Conservation (phyloP, 1,140 invertebrate species). For the Eubasilissa regina region DNA sequence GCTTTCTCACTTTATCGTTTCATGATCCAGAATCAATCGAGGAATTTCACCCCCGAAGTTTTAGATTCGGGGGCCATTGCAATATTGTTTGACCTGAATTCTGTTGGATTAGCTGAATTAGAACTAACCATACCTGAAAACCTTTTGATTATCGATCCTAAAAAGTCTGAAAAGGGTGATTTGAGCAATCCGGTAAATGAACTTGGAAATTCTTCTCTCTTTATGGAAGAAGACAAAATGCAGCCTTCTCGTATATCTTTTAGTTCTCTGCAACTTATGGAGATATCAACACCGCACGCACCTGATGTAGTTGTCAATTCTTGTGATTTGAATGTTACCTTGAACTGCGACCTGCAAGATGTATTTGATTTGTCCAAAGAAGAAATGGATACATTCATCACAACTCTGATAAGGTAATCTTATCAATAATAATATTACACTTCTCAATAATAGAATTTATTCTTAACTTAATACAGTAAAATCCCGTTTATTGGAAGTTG, state of each 20-base stretch:
- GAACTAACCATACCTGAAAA: conserved; percentile 42
- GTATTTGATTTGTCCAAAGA: not conserved
- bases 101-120: conserved; percentile 11
- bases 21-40: conserved; percentile 7
- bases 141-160: conserved; percentile 35
- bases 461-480: not conserved
- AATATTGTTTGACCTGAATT: conserved; percentile 45
- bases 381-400: conserved; percentile 10
- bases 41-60: not conserved
- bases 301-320: conserved; percentile 33
- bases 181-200: not conserved
- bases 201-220: conserved; percentile 8
- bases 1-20: conserved; percentile 7
- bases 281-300: not conserved
- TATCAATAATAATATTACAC: not conserved
- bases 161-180: conserved; percentile 14
- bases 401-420: conserved; percentile 20
- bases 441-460: not conserved
- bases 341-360: conserved; percentile 2
- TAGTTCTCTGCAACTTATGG: conserved; percentile 22
- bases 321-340: conserved; percentile 16
- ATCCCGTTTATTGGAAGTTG: too few relatives aligned
- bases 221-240: conserved; percentile 26
- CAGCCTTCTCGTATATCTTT: conserved; percentile 28
- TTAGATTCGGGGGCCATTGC: conserved; percentile 45